Evolutionary conservation across 2,797 vertebrate species (phyloP), one percentile per base, ranked within the genome.

Genomic region (Danionella dracula): DNA sequence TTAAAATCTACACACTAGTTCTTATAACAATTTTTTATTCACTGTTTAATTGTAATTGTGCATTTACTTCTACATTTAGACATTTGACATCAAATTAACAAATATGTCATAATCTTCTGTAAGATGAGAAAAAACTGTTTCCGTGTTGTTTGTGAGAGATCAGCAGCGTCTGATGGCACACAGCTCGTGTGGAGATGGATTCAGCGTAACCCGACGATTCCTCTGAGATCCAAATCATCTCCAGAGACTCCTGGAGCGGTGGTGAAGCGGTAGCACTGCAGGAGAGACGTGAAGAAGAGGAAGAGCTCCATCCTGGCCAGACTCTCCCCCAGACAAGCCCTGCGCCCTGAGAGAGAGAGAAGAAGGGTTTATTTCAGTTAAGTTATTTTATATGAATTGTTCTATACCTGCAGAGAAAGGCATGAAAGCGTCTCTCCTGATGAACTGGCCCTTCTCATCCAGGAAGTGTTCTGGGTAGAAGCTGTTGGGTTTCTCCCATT

Each of bases 221-320:
- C 73, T 15, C 76, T 86, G 62, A 90, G 82, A 48, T 83, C 82
- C 45, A 88, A 70, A 15, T 90, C 82, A 58, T 82, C 73, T 11
- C 72, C 80, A 51, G 79, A 78, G 56, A 88, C 70, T 34, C 85
- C 81, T 8, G 82, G 76, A 42, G 83, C 64, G 3, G 79, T 75
- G 0, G 71, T 75, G 71, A 90, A 87, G 49, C 71, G 55, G 65
- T 89, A 88, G 66, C 44, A 84, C 67, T 85, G 83, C 15, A 90
- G 78, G 42, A 90, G 77, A 3, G 86, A 83, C 0, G 82, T 50
- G 3, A 91, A 90, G 76, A 89, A 89, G 55, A 90, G 76, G 57
- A 90, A 90, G 54, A 90, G 77, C 67, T 90, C 87, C 83, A 84
- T 88, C 60, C 64, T 88, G 73, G 87, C 87, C 59, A 86, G 79